Conservation (phyloP, 2,113 vertebrate species). For the Thinocorus orbignyianus region DNA sequence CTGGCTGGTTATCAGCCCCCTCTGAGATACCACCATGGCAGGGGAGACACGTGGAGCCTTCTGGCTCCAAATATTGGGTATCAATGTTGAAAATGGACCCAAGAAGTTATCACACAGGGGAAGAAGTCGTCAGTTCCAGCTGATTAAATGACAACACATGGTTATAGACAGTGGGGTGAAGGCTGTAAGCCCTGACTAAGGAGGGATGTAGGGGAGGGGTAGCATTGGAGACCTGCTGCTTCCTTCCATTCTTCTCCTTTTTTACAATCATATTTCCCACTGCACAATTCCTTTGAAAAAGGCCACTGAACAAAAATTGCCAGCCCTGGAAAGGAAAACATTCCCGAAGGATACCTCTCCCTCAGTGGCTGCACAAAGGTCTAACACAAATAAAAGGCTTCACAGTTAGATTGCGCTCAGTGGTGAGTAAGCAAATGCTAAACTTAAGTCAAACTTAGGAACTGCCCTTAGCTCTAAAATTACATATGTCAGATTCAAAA, state of each 20-base stretch:
- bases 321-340: neutral
- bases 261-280: neutral
- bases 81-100: neutral
- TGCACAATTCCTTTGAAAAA: neutral
- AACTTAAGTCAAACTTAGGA: neutral
- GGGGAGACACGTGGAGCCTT: neutral
- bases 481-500: neutral
- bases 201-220: neutral
- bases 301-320: neutral
- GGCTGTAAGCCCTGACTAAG: neutral
- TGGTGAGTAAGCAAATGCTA: neutral
- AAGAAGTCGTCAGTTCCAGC: neutral
- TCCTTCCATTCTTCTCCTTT: neutral
- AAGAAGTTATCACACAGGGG: neutral
- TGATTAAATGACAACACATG: neutral
- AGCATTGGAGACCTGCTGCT: neutral
- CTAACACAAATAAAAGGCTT: neutral
- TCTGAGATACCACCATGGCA: neutral
- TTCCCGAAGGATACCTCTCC: neutral
- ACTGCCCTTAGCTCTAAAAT: neutral
- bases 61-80: neutral
- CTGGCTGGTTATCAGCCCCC: neutral
- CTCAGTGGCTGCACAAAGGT: neutral
- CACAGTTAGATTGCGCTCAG: neutral
- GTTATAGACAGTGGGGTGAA: neutral